Evolutionary conservation across 2,113 vertebrate species (phyloP).

Genomic region (Hyla sarda): DNA sequence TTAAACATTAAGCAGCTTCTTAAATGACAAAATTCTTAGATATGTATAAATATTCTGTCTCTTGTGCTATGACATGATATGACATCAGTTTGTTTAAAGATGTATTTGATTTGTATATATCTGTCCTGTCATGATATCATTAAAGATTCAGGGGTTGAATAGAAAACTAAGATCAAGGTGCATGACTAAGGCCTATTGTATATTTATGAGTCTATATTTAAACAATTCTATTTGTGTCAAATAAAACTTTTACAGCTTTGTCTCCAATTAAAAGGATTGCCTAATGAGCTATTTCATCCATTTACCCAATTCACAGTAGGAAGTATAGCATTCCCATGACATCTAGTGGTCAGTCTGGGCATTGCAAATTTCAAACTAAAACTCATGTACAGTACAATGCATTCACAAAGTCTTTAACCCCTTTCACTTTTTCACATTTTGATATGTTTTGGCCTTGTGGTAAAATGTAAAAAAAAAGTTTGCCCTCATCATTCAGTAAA

Average conservation of each 20-base stretch:
- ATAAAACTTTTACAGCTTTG: conserved; percentile 2
- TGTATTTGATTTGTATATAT: background rate
- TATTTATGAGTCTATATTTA: conserved; percentile 20
- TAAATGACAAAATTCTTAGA: background rate
- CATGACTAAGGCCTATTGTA: background rate
- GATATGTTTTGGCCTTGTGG: no score
- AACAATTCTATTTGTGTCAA: conserved; percentile 45
- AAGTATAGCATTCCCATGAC: conserved; percentile 28
- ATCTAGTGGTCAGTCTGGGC: conserved; percentile 24
- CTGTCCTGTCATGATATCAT: background rate
- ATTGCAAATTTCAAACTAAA: background rate
- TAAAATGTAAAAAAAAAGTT: no score
- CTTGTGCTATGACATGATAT: background rate
- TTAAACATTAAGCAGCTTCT: background rate
- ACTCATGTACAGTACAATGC: background rate
- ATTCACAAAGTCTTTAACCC: no score
- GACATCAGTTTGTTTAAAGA: background rate
- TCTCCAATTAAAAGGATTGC: conserved; percentile 50
- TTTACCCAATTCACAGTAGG: background rate
- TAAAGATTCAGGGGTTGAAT: background rate
- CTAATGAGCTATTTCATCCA: conserved; percentile 41
- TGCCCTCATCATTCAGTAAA: no score
- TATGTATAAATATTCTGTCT: background rate
- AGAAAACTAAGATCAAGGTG: background rate
- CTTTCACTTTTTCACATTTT: no score